These are phyloP conservation scores for Octodon degus DNA, from an alignment of 2,113 vertebrate genomes.

Conservation along the genomic window DNA sequence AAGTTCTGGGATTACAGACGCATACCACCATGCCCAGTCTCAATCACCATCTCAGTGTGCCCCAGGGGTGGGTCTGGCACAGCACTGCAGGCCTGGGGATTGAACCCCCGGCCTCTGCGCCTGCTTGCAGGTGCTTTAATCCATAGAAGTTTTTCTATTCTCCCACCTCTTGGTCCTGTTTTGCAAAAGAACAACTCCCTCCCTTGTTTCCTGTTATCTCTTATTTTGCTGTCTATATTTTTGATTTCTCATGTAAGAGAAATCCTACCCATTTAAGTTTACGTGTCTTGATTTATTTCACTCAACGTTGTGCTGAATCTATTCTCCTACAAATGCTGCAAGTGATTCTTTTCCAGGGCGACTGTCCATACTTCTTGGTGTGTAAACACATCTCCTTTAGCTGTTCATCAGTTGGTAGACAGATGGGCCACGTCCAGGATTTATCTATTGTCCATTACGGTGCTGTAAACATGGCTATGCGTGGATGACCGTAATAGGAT, in stretches of 20 bases:
- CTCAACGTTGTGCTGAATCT: background rate
- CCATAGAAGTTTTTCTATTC: no score
- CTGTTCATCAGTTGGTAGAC: background rate
- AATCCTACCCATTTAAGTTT: background rate
- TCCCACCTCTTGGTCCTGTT: background rate
- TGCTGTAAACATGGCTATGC: background rate
- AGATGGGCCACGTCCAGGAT: background rate
- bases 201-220: background rate
- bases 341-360: background rate
- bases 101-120: no score
- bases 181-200: background rate
- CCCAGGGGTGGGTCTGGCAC: no score
- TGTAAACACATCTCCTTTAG: background rate
- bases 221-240: background rate
- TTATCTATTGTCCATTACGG: no score
- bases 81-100: no score
- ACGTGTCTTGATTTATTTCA: background rate
- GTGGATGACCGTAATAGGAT: background rate
- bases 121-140: no score
- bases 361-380: background rate
- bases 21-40: no score
- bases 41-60: no score
- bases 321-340: background rate
- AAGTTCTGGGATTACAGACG: no score
- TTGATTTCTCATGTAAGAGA: background rate